Evolutionary conservation across 1,140 invertebrate genomes (phyloP), one percentile per base, ranked within the genome.

Genomic region (Lepidurus apus): DNA sequence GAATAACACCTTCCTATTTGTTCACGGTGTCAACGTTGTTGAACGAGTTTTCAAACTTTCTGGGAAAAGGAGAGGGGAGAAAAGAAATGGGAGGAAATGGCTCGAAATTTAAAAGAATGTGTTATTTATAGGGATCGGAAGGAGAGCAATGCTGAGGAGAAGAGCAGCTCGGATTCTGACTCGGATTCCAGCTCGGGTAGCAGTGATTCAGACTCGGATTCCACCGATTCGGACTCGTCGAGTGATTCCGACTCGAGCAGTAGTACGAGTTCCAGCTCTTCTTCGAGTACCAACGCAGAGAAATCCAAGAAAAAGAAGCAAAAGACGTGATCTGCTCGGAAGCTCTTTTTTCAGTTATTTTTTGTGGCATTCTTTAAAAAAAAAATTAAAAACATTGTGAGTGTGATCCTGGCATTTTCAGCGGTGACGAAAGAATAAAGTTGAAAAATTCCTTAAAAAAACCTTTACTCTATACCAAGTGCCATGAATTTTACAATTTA

Each of bases 281-380:
- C 74, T 8, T 21, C 76, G n/a, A n/a, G 34, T 73, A 44, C 24
- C 42, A 42, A 43, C 5, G 21, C n/a, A 13, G 47, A 53, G 43
- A 42, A 77, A 73, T 45, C 76, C 76, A 53, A 77, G 47, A 65
- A 45, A 43, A 45, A 77, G 47, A 77, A 65, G 34, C 43, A 74
- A 24, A 77, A 77, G 43, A 75, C 42, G 13, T 42, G 42, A 78
- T 34, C 17, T 17, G 6, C 21, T 65, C 21, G 17, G 13, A 65
- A 65, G n/a, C 53, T n/a, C 8, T 7, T n/a, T 5, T 17, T 7
- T 17, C 53, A 34, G 34, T 34, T 34, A 34, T 65, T 65, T 21
- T 13, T 7, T 65, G 13, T 65, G 17, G n/a, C 53, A 21, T 65
- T 65, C 53, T 65, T 65, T 7, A 11, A 47, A 8, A 47, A 47